These are phyloP conservation scores for Siphamia tubifer DNA, from an alignment of 2,113 vertebrate species.

Conservation along the genomic window DNA sequence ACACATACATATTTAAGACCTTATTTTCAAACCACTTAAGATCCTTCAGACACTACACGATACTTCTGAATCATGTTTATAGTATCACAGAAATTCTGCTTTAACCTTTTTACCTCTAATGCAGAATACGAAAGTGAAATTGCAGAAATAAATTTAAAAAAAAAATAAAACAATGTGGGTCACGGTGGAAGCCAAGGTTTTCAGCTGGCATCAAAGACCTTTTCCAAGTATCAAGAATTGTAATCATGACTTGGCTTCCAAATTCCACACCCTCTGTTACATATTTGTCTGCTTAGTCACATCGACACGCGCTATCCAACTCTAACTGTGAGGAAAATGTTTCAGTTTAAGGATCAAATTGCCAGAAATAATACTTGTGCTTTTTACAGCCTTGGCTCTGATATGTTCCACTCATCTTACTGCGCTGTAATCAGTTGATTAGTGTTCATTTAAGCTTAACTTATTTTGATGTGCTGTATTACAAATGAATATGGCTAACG, in stretches of 20 bases:
- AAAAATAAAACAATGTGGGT: not conserved
- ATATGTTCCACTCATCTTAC: not conserved
- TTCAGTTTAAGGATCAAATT: slow-evolving; percentile 28
- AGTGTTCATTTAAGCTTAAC: not conserved
- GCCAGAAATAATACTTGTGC: slow-evolving; percentile 1
- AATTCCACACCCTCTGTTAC: not conserved
- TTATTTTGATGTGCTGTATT: not conserved
- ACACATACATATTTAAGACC: too few relatives aligned
- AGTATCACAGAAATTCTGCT: too few relatives aligned
- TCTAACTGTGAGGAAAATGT: slow-evolving; percentile 20
- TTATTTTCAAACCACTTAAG: too few relatives aligned
- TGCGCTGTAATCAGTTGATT: slow-evolving; percentile 13
- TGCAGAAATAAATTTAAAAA: not conserved
- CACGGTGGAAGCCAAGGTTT: not conserved
- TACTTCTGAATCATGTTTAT: too few relatives aligned
- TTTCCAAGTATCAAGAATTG: slow-evolving; percentile 8
- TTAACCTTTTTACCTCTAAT: too few relatives aligned
- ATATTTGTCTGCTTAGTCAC: slow-evolving; percentile 34
- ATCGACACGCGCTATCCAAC: not conserved
- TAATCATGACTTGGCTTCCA: slow-evolving; percentile 9
- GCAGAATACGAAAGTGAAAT: too few relatives aligned
- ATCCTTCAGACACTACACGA: too few relatives aligned
- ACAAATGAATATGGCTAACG: not conserved
- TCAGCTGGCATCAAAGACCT: not conserved
- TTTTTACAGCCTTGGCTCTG: not conserved